These are phyloP conservation scores for Cheilosia vernalis DNA, from an alignment of 2,888 invertebrate species.

Conservation along the genomic window DNA sequence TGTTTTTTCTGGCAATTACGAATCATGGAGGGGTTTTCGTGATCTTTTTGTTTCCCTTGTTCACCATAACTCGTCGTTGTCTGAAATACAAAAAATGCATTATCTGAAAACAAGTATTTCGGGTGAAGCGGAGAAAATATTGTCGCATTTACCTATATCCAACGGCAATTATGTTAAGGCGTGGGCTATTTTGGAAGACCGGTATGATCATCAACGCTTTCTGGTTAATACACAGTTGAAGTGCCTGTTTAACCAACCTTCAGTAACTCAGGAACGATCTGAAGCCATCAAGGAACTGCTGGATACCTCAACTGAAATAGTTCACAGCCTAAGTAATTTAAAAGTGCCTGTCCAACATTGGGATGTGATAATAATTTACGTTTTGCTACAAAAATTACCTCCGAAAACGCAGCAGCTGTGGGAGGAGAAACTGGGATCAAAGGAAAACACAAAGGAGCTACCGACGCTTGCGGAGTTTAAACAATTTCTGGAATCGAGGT, in stretches of 20 bases:
- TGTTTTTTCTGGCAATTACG: not conserved
- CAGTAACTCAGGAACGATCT: not conserved
- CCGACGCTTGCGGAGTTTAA: not conserved
- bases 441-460: slow-evolving; percentile 14
- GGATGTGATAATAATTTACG: not conserved
- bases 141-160: not conserved
- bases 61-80: not conserved
- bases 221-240: slow-evolving; percentile 25
- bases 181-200: slow-evolving; percentile 2
- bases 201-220: no score
- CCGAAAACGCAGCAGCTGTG: not conserved
- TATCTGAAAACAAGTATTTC: slow-evolving; percentile 4
- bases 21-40: not conserved
- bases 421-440: slow-evolving; percentile 14
- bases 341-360: not conserved
- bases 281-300: not conserved
- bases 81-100: slow-evolving; percentile 1
- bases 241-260: slow-evolving; percentile 4
- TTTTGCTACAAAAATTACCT: slow-evolving; percentile 1
- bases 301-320: slow-evolving; percentile 8
- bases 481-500: slow-evolving; percentile 5
- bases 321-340: not conserved
- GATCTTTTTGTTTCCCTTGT: not conserved
- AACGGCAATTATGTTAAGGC: slow-evolving; percentile 5
- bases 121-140: not conserved